Base-by-base conservation (phyloP, 1,140 invertebrate genomes). In the Drosophila triauraria region DNA sequence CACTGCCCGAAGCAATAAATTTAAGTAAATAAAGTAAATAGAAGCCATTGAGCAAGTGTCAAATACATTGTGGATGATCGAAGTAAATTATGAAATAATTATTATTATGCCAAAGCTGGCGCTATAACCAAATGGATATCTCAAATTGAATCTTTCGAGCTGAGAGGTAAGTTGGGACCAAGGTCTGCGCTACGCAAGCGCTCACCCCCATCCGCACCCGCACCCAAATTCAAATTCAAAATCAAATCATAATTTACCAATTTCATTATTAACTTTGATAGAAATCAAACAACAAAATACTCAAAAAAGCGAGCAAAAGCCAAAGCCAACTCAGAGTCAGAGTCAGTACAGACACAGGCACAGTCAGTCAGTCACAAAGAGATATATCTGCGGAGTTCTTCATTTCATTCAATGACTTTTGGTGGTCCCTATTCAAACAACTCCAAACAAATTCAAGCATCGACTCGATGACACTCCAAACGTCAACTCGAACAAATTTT, bases 331-430 rank as follows among this genome's bases (percentile, higher is more conserved):
- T 60, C 27, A 50, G 12, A 43, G 43, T 46, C 50, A 46, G 47
- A 62, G 62, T 7, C 30, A 32, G 30, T 32, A 48, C 61, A 48
- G 50, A 38, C 42, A 75, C 48, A 48, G 50, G 42, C 42, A 75
- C 48, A 44, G 27, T 27, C 50, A 20, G 35, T 38, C 53, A 40
- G 53, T 15, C 48, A 65, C 61, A 79, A 70, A 47, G 63, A 86
- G 67, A 83, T 80, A 78, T 88, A 87, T 83, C 80, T 84, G 74
- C 59, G 62, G 85, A 61, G 81, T 90, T 85, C 81, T 90, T 90
- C 85, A 90, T 90, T 88, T 91, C 85, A 90, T 90, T 90, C 81
- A 90, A 90, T 85, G 85, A 90, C 85, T 90, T 90, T 91, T 90
- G 85, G 85, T 90, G 85, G 85, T 90, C 85, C 86, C 86, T 90